These are phyloP conservation scores for Pseudonaja textilis DNA, from an alignment of 2,113 vertebrate species.

Conservation along the genomic window DNA sequence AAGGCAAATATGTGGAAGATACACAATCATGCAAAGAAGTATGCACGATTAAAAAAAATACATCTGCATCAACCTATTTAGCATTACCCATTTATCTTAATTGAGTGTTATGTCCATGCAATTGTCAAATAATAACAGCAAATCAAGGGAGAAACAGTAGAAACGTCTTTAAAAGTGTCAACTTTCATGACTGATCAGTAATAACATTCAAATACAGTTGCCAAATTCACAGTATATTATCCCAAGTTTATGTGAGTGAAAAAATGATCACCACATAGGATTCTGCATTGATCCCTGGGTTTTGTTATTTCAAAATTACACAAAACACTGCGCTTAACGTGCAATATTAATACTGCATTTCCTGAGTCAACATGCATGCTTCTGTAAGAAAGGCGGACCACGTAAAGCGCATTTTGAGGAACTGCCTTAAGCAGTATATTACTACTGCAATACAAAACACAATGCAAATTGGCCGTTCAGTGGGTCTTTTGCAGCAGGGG, in stretches of 20 bases:
- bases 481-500: not conserved
- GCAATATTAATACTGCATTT: not conserved
- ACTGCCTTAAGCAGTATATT: not conserved
- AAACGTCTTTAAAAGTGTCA: not conserved
- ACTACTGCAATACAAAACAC: not conserved
- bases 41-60: not conserved
- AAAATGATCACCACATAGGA: not conserved
- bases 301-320: not conserved
- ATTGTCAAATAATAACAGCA: not conserved
- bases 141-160: not conserved
- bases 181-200: not conserved
- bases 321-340: not conserved
- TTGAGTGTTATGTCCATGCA: not conserved
- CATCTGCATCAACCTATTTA: not conserved
- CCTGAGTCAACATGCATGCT: not conserved
- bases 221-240: not conserved
- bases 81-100: not conserved
- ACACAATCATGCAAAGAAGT: not conserved
- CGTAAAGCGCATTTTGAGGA: not conserved
- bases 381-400: not conserved
- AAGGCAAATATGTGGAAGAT: not conserved
- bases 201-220: not conserved
- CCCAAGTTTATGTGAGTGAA: not conserved
- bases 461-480: not conserved
- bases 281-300: not conserved